A percentile compares a stretch with the other conserved stretches of the same genome.
These are phyloP conservation scores for Sclerurus mexicanus DNA, from an alignment of 2,113 vertebrate species.

Conservation along the genomic window DNA sequence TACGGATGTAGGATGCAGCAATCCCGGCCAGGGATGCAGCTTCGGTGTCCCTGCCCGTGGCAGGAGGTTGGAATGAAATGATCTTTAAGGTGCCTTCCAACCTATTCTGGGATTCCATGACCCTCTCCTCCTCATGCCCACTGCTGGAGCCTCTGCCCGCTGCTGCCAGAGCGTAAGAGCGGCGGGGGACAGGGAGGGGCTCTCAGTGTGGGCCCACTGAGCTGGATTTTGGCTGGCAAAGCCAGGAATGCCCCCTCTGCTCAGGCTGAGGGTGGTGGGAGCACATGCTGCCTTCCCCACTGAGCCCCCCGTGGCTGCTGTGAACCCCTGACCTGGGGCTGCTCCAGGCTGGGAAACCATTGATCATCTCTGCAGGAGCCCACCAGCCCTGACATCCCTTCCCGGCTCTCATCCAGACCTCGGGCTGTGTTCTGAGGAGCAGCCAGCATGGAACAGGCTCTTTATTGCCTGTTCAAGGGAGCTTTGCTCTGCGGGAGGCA, in stretches of 20 bases:
- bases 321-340: rapidly evolving
- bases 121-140: not conserved
- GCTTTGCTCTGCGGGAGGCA: not conserved
- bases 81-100: not conserved
- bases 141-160: not conserved
- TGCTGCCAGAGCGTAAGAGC: not conserved
- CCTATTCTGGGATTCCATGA: not conserved
- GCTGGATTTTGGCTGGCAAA: not conserved
- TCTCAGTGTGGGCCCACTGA: rapidly evolving
- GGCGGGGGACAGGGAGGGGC: not conserved
- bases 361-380: not conserved
- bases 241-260: not conserved
- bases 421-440: not conserved
- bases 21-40: rapidly evolving
- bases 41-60: not conserved
- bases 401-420: rapidly evolving
- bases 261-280: not conserved
- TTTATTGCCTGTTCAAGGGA: not conserved
- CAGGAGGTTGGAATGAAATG: not conserved
- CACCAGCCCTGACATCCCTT: rapidly evolving
- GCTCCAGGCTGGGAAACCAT: not conserved
- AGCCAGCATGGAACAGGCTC: rapidly evolving
- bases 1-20: not conserved
- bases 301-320: rapidly evolving
- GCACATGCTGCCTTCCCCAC: not conserved